These are phyloP conservation scores for Pyrrhosoma nymphula DNA, from an alignment of 2,888 invertebrate genomes.

Conservation along the genomic window DNA sequence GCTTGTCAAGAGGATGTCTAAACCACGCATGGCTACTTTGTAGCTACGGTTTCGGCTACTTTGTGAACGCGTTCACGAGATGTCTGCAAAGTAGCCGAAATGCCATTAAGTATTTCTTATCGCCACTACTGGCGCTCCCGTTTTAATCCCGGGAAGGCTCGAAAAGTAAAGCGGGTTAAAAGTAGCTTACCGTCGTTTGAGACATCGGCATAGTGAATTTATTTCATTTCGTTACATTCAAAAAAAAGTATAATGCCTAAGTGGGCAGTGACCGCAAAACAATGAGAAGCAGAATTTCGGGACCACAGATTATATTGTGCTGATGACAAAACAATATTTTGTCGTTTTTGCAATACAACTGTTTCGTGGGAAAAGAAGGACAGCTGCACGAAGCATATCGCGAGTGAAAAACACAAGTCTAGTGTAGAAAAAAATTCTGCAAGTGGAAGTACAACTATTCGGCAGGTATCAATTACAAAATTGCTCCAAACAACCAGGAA, in stretches of 20 bases:
- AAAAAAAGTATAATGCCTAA: neutral
- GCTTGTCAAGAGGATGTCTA: too few relatives aligned
- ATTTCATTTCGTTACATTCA: neutral
- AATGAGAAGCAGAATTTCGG: neutral
- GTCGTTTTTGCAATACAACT: neutral
- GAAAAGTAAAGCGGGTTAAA: neutral
- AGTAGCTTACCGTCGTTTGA: neutral
- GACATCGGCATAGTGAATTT: neutral
- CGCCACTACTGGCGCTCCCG: neutral
- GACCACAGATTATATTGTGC: neutral
- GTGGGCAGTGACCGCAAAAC: neutral
- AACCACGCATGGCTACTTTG: too few relatives aligned
- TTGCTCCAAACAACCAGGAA: too few relatives aligned
- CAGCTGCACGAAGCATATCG: too few relatives aligned
- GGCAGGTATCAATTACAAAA: too few relatives aligned
- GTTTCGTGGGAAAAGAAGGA: neutral
- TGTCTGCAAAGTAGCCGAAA: too few relatives aligned
- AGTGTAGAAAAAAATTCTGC: too few relatives aligned
- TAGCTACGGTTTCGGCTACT: too few relatives aligned
- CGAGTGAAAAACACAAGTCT: too few relatives aligned
- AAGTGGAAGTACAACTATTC: too few relatives aligned
- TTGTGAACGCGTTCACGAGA: too few relatives aligned
- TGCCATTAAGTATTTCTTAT: neutral
- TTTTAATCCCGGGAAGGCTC: neutral
- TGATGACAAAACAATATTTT: neutral